Percentiles rank a stretch among this genome's conserved stretches.
These are phyloP conservation scores for Thryonomys swinderianus DNA, from an alignment of 2,113 vertebrate species.

Conservation along the genomic window DNA sequence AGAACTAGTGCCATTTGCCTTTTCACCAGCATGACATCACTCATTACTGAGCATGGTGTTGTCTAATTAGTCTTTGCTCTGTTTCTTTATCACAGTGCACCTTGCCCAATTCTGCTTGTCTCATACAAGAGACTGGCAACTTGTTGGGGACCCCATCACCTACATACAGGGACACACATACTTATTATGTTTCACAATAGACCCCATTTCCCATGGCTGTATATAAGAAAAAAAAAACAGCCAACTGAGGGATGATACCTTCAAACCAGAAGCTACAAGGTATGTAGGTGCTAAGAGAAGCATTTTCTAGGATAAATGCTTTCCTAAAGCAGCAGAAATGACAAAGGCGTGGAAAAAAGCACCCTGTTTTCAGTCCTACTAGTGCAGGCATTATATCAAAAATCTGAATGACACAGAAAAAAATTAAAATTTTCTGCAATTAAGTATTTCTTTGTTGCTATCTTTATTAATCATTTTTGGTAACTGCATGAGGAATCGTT, in stretches of 20 bases:
- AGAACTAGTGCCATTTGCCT: neutral
- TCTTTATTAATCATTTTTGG: neutral
- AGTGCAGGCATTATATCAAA: neutral
- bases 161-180: neutral
- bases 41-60: neutral
- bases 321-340: neutral
- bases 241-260: neutral
- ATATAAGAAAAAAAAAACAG: neutral
- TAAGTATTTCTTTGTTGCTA: neutral
- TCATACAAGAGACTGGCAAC: neutral
- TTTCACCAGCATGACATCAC: neutral
- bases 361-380: neutral
- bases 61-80: neutral
- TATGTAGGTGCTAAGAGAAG: neutral
- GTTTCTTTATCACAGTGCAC: neutral
- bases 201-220: rapidly evolving
- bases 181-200: neutral
- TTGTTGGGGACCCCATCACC: neutral
- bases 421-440: neutral
- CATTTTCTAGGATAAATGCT: neutral
- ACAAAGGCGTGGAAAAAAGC: neutral
- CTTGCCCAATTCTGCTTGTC: neutral
- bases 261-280: neutral
- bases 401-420: neutral
- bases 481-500: neutral